Percentiles rank a stretch among this genome's conserved stretches.
phyloP scores from a whole-genome alignment of 2,888 invertebrate genomes.

The Odontocerum albicorne region DNA sequence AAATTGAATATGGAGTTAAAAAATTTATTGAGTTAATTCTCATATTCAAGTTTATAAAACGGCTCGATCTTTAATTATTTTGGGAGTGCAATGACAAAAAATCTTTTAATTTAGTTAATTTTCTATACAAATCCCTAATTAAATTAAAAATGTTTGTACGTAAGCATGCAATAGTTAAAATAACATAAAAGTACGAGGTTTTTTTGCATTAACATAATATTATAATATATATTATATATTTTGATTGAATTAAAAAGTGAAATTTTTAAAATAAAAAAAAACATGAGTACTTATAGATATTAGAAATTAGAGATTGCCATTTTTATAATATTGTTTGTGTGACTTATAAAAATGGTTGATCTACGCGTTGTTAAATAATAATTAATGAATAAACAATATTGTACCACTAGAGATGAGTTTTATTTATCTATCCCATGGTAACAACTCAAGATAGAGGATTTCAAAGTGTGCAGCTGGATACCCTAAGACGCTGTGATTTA shows the following conservation, averaged over 20 bases:
- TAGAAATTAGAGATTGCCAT: slow-evolving; percentile 58
- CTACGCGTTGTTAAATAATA: slow-evolving; percentile 65
- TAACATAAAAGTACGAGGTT: no score
- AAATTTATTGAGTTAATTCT: no score
- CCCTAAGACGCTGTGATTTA: no score
- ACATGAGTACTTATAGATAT: slow-evolving; percentile 36
- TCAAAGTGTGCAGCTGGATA: no score
- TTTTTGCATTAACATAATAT: no score
- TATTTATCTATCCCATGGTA: slow-evolving; percentile 45
- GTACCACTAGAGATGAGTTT: slow-evolving; percentile 59
- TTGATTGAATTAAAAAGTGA: slow-evolving; percentile 26
- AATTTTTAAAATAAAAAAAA: slow-evolving; percentile 34
- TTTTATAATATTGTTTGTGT: slow-evolving; percentile 50
- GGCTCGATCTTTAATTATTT: no score
- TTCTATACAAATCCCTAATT: background rate
- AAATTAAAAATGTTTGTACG: slow-evolving; percentile 14
- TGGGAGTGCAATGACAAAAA: slow-evolving; percentile 33
- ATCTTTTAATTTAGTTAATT: slow-evolving; percentile 1
- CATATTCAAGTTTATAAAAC: no score
- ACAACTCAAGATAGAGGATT: no score
- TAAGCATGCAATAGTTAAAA: slow-evolving; percentile 32
- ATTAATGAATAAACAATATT: slow-evolving; percentile 65
- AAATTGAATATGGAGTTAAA: no score
- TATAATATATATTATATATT: slow-evolving; percentile 27
- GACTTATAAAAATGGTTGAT: slow-evolving; percentile 54